Conservation (phyloP, 1,140 invertebrate species). For the Littorina saxatilis region DNA sequence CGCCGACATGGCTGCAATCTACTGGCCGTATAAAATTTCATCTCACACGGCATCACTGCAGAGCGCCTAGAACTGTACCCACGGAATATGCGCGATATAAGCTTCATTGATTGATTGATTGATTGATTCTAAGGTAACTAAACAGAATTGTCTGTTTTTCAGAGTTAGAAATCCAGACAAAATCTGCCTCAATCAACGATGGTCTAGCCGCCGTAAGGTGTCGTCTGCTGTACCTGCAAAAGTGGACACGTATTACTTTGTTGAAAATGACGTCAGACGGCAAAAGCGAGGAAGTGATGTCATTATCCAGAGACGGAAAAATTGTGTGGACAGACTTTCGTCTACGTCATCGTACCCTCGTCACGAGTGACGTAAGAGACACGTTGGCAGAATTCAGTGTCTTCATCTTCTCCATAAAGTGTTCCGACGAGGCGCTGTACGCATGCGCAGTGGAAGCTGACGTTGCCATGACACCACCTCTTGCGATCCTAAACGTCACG, state of each 20-base stretch:
- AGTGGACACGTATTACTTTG: slow-evolving; percentile 19
- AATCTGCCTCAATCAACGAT: not conserved
- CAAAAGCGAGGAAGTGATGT: not conserved
- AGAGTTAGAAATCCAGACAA: slow-evolving; percentile 34
- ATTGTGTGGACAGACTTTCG: slow-evolving; percentile 5
- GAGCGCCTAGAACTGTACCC: too few relatives aligned
- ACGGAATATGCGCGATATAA: too few relatives aligned
- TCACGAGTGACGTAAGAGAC: not conserved
- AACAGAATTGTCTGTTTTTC: too few relatives aligned
- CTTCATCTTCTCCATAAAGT: slow-evolving; percentile 33
- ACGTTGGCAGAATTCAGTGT: not conserved
- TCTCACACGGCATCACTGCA: too few relatives aligned
- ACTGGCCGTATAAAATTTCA: too few relatives aligned
- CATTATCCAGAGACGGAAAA: not conserved
- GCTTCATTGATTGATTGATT: too few relatives aligned
- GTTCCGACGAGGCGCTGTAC: slow-evolving; percentile 15
- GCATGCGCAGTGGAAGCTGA: slow-evolving; percentile 5
- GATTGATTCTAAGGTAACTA: too few relatives aligned
- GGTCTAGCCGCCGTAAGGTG: slow-evolving; percentile 26
- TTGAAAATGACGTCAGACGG: slow-evolving; percentile 8
- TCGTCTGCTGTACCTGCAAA: not conserved
- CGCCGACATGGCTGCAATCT: too few relatives aligned
- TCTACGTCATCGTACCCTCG: slow-evolving; percentile 13
- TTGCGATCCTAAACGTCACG: slow-evolving; percentile 1
- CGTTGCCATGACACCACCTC: not conserved